Evolutionary conservation across 1,140 invertebrate species (phyloP).

Genomic region (Hestina assimilis): DNA sequence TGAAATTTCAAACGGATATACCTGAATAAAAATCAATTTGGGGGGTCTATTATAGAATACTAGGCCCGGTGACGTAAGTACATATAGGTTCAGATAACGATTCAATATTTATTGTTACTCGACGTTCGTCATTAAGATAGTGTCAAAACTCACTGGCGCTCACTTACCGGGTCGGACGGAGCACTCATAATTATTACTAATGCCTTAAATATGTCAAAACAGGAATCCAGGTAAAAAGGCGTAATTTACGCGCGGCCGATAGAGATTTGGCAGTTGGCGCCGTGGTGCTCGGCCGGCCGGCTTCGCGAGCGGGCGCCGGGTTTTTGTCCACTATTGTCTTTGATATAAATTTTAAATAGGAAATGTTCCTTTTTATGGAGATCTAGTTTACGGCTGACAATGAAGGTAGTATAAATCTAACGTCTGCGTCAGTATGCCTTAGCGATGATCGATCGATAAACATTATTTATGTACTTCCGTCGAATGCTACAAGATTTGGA

Average conservation of each 20-base stretch:
- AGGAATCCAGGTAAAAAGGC: constrained; percentile 78
- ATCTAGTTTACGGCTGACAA: constrained; percentile 76
- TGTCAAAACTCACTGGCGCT: constrained; percentile 73
- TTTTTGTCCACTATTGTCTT: constrained; percentile 78
- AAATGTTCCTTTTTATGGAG: constrained; percentile 77
- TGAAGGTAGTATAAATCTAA: constrained; percentile 76
- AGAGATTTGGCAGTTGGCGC: constrained; percentile 78
- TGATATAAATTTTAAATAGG: constrained; percentile 78
- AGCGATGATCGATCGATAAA: constrained; percentile 76
- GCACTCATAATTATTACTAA: constrained; percentile 79
- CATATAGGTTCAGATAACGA: constrained; percentile 65
- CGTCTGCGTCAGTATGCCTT: constrained; percentile 54
- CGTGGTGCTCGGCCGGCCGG: constrained; percentile 44
- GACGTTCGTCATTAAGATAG: constrained; percentile 77
- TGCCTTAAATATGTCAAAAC: constrained; percentile 79
- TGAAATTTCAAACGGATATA: constrained; percentile 11
- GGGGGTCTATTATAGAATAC: constrained; percentile 57
- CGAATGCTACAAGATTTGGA: constrained; percentile 38
- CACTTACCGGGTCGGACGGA: constrained; percentile 54
- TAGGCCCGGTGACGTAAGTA: constrained; percentile 50
- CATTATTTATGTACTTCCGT: constrained; percentile 76
- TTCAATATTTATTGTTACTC: constrained; percentile 76
- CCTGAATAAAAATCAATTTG: constrained; percentile 39
- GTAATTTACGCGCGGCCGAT: constrained; percentile 77
- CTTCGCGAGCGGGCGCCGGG: constrained; percentile 67